A percentile compares a stretch with the other conserved stretches of the same genome.
phyloP scores from a whole-genome alignment of 2,113 vertebrate genomes.

The Python bivittatus region DNA sequence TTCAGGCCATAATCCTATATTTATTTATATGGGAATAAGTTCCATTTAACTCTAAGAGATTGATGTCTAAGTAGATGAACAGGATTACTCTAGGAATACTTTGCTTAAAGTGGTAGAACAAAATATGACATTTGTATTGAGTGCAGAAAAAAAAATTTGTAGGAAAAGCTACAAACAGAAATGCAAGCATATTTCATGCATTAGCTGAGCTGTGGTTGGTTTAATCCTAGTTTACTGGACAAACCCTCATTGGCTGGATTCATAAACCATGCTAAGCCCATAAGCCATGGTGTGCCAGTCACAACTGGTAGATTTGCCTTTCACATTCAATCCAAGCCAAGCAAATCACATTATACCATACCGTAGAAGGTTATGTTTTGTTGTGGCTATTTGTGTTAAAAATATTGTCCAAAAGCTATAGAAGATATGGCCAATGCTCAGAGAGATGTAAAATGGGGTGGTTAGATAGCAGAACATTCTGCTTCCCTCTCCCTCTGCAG shows the following conservation, averaged over 20 bases:
- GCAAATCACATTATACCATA: neutral
- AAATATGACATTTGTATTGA: neutral
- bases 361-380: neutral
- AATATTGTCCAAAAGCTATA: neutral
- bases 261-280: neutral
- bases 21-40: neutral
- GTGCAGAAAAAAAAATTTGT: neutral
- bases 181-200: neutral
- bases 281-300: neutral
- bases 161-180: neutral
- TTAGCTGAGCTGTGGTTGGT: neutral
- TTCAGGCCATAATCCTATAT: neutral
- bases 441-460: neutral
- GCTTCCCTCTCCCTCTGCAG: neutral
- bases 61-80: neutral
- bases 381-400: neutral
- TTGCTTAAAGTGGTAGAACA: neutral
- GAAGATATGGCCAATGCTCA: neutral
- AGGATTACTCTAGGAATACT: neutral
- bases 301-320: neutral
- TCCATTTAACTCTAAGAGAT: neutral
- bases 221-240: neutral
- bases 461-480: neutral
- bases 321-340: neutral
- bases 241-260: neutral